Evolutionary conservation across 1,140 invertebrate species (phyloP).

Genomic region (Aphaenogaster floridana): DNA sequence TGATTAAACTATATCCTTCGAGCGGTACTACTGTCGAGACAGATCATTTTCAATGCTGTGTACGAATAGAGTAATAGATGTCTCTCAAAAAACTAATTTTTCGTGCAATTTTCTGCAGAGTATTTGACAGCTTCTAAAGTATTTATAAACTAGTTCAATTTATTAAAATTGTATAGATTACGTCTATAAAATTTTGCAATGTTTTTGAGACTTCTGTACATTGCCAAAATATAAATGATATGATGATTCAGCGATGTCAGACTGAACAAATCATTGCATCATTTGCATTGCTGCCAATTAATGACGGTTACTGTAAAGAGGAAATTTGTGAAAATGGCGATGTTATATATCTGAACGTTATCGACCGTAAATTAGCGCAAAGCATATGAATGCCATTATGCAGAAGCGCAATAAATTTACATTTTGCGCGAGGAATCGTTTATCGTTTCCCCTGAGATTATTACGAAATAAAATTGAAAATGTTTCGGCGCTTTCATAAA

Average conservation of each 20-base stretch:
- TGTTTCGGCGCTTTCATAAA: constrained; percentile 49
- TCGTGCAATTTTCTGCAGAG: background rate
- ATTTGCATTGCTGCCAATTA: constrained; percentile 23
- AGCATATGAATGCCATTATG: constrained; percentile 9
- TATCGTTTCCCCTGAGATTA: constrained; percentile 49
- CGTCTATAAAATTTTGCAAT: background rate
- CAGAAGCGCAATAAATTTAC: constrained; percentile 41
- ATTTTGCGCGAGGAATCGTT: constrained; percentile 41
- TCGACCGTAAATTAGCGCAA: constrained; percentile 34
- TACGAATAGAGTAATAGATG: background rate
- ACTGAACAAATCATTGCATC: background rate
- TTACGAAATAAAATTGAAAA: constrained; percentile 58
- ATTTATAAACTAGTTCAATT: background rate
- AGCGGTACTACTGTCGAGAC: background rate
- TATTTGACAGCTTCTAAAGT: background rate
- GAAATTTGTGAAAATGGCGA: constrained; percentile 10
- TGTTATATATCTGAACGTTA: background rate
- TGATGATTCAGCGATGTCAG: background rate
- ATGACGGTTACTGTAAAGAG: constrained; percentile 1
- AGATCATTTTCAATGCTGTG: background rate
- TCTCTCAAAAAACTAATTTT: constrained; percentile 8
- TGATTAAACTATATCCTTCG: constrained; percentile 35
- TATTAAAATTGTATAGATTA: background rate
- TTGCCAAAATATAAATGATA: background rate
- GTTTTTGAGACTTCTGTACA: background rate